Conservation (phyloP, 2,797 vertebrate species). For the Hoplostethus atlanticus region DNA sequence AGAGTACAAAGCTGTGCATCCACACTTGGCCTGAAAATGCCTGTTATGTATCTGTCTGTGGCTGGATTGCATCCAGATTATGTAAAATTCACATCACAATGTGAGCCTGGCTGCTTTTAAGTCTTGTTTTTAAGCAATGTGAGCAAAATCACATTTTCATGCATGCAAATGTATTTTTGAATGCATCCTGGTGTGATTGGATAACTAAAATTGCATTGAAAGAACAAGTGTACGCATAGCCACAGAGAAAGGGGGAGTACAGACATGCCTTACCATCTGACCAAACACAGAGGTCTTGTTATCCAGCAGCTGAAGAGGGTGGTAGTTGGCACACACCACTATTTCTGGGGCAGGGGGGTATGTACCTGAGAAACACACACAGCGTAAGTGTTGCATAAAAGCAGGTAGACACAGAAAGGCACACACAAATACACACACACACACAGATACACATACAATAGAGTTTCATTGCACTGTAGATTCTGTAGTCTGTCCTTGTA, state of each 20-base stretch:
- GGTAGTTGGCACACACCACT: conserved; percentile 86
- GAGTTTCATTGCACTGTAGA: no score
- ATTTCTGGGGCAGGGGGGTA: conserved; percentile 68
- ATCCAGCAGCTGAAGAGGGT: conserved; percentile 83
- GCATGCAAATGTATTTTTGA: neutral
- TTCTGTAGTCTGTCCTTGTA: no score
- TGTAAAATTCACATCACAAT: conserved; percentile 18
- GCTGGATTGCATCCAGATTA: neutral
- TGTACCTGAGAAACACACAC: conserved; percentile 51
- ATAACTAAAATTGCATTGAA: conserved; percentile 20
- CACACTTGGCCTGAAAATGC: neutral
- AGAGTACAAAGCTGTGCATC: no score
- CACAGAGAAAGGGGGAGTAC: conserved; percentile 3
- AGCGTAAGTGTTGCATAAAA: conserved; percentile 5
- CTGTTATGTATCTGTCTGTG: neutral
- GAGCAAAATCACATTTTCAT: conserved; percentile 20
- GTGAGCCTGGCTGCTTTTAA: conserved; percentile 4
- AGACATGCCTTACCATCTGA: conserved; percentile 86
- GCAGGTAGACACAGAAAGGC: no score
- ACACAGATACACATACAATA: no score
- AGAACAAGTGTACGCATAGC: neutral
- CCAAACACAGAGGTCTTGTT: conserved; percentile 82
- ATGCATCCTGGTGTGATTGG: neutral
- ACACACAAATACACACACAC: no score
- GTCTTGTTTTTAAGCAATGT: neutral